Percentiles rank a stretch among this genome's conserved stretches.
phyloP scores from a whole-genome alignment of 2,113 vertebrate species.

The Caranx melampygus region DNA sequence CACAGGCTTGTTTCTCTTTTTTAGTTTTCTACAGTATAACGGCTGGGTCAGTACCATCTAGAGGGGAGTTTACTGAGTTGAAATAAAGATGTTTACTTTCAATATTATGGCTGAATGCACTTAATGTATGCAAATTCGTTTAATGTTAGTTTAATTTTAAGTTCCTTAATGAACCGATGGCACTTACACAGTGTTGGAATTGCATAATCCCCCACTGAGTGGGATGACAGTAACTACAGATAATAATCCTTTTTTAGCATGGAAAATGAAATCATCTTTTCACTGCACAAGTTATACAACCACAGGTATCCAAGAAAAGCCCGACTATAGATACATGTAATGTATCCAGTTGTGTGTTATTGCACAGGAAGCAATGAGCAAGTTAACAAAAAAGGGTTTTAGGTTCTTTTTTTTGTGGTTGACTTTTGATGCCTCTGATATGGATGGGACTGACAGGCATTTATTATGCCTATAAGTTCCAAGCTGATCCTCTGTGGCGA shows the following conservation, averaged over 20 bases:
- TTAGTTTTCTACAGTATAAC: too few species aligned
- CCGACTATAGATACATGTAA: background rate
- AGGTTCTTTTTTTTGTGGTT: background rate
- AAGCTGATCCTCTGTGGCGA: background rate
- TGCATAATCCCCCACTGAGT: background rate
- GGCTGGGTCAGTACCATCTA: background rate
- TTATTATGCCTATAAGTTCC: slow-evolving; percentile 21
- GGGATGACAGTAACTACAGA: background rate
- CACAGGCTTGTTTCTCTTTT: too few species aligned
- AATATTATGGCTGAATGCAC: background rate
- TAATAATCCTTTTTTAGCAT: background rate
- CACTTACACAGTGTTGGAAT: background rate
- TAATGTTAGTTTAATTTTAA: background rate
- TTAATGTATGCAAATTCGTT: background rate
- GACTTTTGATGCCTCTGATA: background rate
- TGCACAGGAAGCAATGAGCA: background rate
- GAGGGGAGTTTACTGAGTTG: background rate
- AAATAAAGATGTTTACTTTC: slow-evolving; percentile 8
- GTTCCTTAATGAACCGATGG: background rate
- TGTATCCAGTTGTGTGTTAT: background rate
- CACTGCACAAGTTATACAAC: background rate
- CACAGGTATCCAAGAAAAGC: background rate
- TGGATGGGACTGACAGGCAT: background rate
- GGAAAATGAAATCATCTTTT: background rate
- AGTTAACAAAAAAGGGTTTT: background rate